Conservation (phyloP, 2,797 vertebrate species). For the Alauda arvensis region DNA sequence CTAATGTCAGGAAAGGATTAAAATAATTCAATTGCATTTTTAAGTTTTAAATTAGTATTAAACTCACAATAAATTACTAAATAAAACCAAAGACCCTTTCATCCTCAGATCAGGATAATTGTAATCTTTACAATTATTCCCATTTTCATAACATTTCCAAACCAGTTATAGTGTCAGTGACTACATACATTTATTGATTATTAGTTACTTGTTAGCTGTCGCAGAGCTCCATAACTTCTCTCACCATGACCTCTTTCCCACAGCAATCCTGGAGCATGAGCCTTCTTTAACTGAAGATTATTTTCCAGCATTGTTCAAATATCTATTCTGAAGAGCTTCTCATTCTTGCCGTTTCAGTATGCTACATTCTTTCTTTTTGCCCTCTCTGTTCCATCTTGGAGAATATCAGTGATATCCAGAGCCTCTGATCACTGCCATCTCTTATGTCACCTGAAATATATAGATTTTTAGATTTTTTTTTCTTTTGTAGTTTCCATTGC, state of each 20-base stretch:
- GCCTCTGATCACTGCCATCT: background rate
- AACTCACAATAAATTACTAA: background rate
- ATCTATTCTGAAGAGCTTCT: background rate
- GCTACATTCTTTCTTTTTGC: background rate
- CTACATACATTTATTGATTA: background rate
- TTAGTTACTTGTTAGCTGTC: background rate
- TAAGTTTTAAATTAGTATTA: constrained; percentile 9
- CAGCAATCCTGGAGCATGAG: background rate
- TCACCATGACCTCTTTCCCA: background rate
- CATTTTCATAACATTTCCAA: background rate
- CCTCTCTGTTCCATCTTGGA: background rate
- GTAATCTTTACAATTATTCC: constrained; percentile 4
- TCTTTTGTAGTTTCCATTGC: background rate
- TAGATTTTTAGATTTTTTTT: background rate
- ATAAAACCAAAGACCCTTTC: background rate
- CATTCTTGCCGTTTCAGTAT: background rate
- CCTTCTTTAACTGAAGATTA: background rate
- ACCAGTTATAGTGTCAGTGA: background rate
- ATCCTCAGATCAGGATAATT: background rate
- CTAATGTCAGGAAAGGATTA: background rate
- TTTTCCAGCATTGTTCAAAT: background rate
- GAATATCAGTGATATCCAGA: background rate
- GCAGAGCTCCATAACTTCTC: background rate
- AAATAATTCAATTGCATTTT: background rate
- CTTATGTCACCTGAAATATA: background rate